These are phyloP conservation scores for Brenthis daphne DNA, from an alignment of 2,888 invertebrate genomes.

Conservation along the genomic window DNA sequence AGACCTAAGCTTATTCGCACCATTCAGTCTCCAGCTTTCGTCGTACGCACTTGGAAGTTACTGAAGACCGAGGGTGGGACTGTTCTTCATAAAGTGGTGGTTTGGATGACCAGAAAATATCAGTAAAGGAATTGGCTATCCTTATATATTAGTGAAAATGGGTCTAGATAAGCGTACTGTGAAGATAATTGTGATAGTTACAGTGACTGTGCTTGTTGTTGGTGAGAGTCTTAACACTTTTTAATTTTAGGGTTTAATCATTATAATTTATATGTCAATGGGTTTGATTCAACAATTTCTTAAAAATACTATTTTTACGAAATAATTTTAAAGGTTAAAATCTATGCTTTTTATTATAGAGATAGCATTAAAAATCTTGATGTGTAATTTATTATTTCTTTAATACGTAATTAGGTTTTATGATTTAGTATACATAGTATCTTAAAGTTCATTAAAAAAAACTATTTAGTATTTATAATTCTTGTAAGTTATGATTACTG, in stretches of 20 bases:
- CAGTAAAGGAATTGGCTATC: conserved; percentile 13
- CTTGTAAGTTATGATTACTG: too few species aligned
- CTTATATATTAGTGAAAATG: conserved; percentile 50
- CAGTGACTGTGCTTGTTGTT: conserved; percentile 59
- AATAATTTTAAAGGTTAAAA: too few species aligned
- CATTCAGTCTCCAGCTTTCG: conserved; percentile 36
- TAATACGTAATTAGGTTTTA: too few species aligned
- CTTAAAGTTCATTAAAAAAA: too few species aligned
- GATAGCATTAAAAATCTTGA: too few species aligned
- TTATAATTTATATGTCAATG: too few species aligned
- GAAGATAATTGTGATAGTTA: conserved; percentile 65
- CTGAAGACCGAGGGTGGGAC: conserved; percentile 15
- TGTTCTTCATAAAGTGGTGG: background rate
- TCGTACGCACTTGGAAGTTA: conserved; percentile 38
- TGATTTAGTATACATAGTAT: too few species aligned
- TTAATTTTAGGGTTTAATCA: background rate
- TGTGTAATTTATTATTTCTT: too few species aligned
- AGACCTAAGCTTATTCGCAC: conserved; percentile 27
- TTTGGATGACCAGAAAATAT: conserved; percentile 7
- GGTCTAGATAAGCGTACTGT: conserved; percentile 70
- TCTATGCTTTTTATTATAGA: too few species aligned
- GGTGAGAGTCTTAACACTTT: conserved; percentile 54
- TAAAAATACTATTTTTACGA: too few species aligned
- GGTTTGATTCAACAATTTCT: too few species aligned
- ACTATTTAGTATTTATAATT: too few species aligned